Base-by-base conservation (phyloP, 2,113 vertebrate genomes). In the Phylloscopus whistleri region DNA sequence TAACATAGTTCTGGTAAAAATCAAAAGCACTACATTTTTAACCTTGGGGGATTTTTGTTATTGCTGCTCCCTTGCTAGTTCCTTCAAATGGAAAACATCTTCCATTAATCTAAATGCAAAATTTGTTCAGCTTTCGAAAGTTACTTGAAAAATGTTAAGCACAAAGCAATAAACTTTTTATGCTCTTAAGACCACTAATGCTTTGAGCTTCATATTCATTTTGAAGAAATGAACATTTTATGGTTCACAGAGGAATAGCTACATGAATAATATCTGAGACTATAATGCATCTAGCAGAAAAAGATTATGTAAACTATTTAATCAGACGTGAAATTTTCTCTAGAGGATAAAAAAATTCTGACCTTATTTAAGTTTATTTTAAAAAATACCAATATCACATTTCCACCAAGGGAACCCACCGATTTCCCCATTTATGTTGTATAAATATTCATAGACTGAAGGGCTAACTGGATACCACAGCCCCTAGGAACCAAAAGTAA, bases 61-160 rank as follows among this genome's bases (percentile, higher is more conserved):
- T 97, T 97, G 97, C 97, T 97, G 96, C 87, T 98, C 97, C 94
- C 97, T 97, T 96, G 96, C 97, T 97, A 97, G 97, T 97, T 97
- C 95, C 97, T 97, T 98, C 98, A 98, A 97, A 98, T 97, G 97
- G 97, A 98, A 98, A 98, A 97, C 97, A 97, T 98, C 98, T 98
- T 97, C 98, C 97, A 98, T 98, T 98, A 98, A 98, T 98, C 97
- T 98, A 98, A 98, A 98, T 98, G 98, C 98, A 98, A 98, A 98
- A 98, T 98, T 97, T 98, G 95, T 97, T 97, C 97, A 92, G 97
- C 97, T 97, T 98, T 98, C 96, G 90, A 98, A 98, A 98, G 98
- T 98, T 98, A 97, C 98, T 98, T 98, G 98, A 98, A 98, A 98
- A 98, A 98, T 97, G 98, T 98, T 98, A 98, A 98, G 97, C 97